phyloP scores from a whole-genome alignment of 2,113 vertebrate species.

The Baryphthengus martii region DNA sequence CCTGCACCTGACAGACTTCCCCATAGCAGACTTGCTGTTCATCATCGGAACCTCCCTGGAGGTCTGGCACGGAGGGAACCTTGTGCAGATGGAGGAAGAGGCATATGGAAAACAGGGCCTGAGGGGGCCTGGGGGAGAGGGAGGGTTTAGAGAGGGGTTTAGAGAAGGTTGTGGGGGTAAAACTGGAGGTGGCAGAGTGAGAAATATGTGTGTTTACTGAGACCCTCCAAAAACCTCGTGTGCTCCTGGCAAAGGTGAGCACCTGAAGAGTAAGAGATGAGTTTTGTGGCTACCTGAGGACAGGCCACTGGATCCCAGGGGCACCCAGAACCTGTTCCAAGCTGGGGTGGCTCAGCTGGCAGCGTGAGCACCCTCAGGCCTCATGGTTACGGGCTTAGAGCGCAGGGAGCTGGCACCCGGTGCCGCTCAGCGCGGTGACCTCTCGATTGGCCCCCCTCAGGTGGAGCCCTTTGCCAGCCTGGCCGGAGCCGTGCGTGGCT shows the following conservation, averaged over 20 bases:
- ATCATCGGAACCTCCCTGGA: conserved; percentile 93
- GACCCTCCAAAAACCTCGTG: neutral
- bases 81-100: neutral
- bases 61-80: conserved; percentile 66
- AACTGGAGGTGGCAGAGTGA: neutral
- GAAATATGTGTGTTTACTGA: too few relatives aligned
- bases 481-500: conserved; percentile 74
- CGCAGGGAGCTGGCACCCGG: rapidly evolving
- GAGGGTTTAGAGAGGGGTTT: neutral
- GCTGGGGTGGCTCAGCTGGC: neutral
- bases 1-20: conserved; percentile 86
- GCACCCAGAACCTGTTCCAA: neutral
- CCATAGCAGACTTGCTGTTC: conserved; percentile 87
- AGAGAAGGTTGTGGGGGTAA: neutral
- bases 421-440: neutral
- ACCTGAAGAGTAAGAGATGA: neutral
- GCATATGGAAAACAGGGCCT: neutral
- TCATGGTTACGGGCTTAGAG: rapidly evolving
- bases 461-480: conserved; percentile 95
- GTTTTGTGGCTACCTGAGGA: neutral
- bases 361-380: rapidly evolving
- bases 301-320: neutral
- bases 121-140: neutral
- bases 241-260: neutral
- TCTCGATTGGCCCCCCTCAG: conserved; percentile 50